Percentiles rank a stretch among this genome's conserved stretches.
Evolutionary conservation across 2,797 vertebrate species (phyloP).

Genomic region (Centropyge bicolor): DNA sequence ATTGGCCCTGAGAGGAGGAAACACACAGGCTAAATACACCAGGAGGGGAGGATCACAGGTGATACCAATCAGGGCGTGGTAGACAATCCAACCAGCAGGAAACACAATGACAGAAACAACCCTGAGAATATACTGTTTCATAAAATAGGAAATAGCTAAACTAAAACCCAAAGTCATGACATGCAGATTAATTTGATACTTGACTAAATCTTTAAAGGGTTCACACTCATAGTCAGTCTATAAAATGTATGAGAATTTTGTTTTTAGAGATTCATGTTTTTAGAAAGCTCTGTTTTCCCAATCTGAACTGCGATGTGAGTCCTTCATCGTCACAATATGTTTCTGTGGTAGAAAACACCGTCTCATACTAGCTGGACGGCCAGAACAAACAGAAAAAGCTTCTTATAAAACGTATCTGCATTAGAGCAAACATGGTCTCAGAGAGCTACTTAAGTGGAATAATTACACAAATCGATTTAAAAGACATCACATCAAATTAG

Average conservation of each 20-base stretch:
- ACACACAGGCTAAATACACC: too few species aligned
- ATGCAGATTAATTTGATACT: too few species aligned
- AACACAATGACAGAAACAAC: too few species aligned
- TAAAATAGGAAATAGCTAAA: too few species aligned
- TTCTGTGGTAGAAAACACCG: not conserved
- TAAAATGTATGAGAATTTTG: not conserved
- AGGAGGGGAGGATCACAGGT: too few species aligned
- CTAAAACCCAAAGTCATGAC: too few species aligned
- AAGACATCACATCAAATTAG: conserved; percentile 12
- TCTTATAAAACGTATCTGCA: not conserved
- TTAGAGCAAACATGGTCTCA: not conserved
- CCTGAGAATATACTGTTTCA: too few species aligned
- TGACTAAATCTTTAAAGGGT: not conserved
- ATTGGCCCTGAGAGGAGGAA: too few species aligned
- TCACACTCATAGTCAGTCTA: not conserved
- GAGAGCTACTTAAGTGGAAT: not conserved
- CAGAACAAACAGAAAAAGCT: not conserved
- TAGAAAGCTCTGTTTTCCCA: not conserved
- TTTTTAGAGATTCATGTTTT: too few species aligned
- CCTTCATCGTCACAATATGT: not conserved
- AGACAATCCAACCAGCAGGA: too few species aligned
- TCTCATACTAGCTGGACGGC: not conserved
- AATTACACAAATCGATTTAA: conserved; percentile 1
- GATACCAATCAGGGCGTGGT: too few species aligned
- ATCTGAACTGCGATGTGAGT: not conserved